Conservation (phyloP, 1,140 invertebrate species). For the Drusus annulatus region DNA sequence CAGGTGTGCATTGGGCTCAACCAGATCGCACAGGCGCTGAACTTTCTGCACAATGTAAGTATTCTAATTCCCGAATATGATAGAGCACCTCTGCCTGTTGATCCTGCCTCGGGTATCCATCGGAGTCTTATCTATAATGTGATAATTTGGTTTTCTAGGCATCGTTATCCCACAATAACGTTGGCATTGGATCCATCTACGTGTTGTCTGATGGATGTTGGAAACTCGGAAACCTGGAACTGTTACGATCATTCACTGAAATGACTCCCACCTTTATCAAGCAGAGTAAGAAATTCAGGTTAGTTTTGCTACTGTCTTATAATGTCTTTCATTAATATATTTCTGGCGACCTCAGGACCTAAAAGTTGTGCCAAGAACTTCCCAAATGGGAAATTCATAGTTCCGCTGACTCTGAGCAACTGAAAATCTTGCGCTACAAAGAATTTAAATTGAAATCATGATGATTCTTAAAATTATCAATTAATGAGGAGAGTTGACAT, state of each 20-base stretch:
- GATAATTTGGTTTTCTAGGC: conserved; percentile 69
- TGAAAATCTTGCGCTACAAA: too few relatives aligned
- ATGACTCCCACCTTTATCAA: conserved; percentile 78
- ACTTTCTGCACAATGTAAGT: conserved; percentile 82
- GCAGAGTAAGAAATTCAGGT: conserved; percentile 76
- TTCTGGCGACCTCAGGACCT: too few relatives aligned
- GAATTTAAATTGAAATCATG: too few relatives aligned
- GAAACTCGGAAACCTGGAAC: conserved; percentile 88
- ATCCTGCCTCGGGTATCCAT: too few relatives aligned
- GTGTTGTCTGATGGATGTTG: conserved; percentile 85
- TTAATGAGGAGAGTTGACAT: too few relatives aligned
- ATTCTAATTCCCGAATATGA: too few relatives aligned
- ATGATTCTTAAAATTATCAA: too few relatives aligned
- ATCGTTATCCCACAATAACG: conserved; percentile 84
- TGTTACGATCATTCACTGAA: conserved; percentile 80
- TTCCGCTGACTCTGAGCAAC: too few relatives aligned
- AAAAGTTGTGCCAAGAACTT: too few relatives aligned
- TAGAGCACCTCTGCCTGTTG: too few relatives aligned
- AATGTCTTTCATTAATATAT: too few relatives aligned
- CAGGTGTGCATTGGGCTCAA: conserved; percentile 86
- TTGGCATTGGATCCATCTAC: conserved; percentile 85
- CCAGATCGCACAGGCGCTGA: conserved; percentile 81
- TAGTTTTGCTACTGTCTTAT: neutral
- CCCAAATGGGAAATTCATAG: too few relatives aligned
- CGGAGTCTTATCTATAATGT: neutral